A percentile compares a stretch with the other conserved stretches of the same genome.
Evolutionary conservation across 2,797 vertebrate genomes (phyloP).

Genomic region (Remorina albescens): DNA sequence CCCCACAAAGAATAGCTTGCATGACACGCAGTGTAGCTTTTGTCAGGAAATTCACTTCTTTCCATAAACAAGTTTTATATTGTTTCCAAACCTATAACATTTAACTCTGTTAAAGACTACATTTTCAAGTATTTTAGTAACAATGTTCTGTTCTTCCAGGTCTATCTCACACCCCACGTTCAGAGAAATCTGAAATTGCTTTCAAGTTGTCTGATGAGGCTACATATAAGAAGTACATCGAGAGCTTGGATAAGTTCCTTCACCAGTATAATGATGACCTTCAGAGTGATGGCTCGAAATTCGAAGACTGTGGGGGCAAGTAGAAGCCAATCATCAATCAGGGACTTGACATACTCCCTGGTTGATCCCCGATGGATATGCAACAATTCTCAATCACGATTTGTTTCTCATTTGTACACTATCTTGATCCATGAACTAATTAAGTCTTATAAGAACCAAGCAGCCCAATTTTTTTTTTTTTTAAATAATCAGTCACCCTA

Average conservation of each 20-base stretch:
- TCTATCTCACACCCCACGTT: slow-evolving; percentile 91
- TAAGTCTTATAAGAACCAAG: not conserved
- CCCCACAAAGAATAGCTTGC: not conserved
- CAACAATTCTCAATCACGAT: not conserved
- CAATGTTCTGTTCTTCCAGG: slow-evolving; percentile 81
- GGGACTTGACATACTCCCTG: slow-evolving; percentile 17
- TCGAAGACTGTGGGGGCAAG: slow-evolving; percentile 89
- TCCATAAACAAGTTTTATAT: not conserved
- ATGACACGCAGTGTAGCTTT: not conserved
- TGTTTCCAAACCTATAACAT: not conserved
- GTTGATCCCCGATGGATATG: slow-evolving; percentile 23
- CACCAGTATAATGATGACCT: slow-evolving; percentile 43
- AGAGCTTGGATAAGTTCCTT: slow-evolving; percentile 80
- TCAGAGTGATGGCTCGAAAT: slow-evolving; percentile 75
- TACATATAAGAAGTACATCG: slow-evolving; percentile 70
- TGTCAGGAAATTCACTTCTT: slow-evolving; percentile 11
- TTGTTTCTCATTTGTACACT: not conserved
- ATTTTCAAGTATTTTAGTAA: not conserved
- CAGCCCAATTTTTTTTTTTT: too few species aligned
- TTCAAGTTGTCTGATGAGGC: slow-evolving; percentile 61
- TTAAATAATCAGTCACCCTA: not conserved
- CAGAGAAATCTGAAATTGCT: slow-evolving; percentile 91
- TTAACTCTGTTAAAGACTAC: not conserved
- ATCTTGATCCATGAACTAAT: not conserved
- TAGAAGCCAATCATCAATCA: slow-evolving; percentile 26